These are phyloP conservation scores for Lottia gigantea DNA, from an alignment of 2,888 invertebrate species.

Conservation along the genomic window DNA sequence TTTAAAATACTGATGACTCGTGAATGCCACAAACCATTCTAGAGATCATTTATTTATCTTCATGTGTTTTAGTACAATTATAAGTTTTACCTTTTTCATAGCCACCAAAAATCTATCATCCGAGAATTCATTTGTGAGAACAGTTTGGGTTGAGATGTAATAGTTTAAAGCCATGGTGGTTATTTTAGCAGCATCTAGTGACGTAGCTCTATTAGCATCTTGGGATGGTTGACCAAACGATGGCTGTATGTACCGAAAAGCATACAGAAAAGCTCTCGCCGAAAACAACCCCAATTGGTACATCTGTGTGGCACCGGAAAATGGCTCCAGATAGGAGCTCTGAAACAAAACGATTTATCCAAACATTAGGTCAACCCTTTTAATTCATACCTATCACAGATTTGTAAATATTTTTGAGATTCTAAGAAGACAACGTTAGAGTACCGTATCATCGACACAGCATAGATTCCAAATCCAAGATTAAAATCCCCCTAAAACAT, in stretches of 20 bases:
- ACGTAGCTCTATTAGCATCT: constrained; percentile 38
- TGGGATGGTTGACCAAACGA: background rate
- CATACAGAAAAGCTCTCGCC: constrained; percentile 46
- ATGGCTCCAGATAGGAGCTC: constrained; percentile 42
- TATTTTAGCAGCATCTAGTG: constrained; percentile 45
- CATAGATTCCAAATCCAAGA: too few relatives aligned
- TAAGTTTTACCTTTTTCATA: constrained; percentile 34
- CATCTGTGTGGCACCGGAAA: constrained; percentile 48
- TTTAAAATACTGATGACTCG: too few relatives aligned
- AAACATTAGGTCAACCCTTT: too few relatives aligned
- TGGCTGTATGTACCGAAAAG: constrained; percentile 48
- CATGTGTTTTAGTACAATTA: too few relatives aligned
- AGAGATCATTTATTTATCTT: too few relatives aligned
- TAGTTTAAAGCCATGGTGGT: constrained; percentile 42
- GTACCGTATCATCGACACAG: too few relatives aligned
- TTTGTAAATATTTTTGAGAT: too few relatives aligned
- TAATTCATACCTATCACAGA: too few relatives aligned
- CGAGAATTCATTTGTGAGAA: constrained; percentile 30
- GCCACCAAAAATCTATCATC: constrained; percentile 34
- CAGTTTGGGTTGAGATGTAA: constrained; percentile 36
- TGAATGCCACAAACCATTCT: too few relatives aligned
- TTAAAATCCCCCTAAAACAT: too few relatives aligned
- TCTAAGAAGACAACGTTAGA: too few relatives aligned
- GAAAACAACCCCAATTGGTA: constrained; percentile 48
- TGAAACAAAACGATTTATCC: constrained; percentile 18